Base-by-base conservation (phyloP, 1,140 invertebrate genomes). In the Drosophila nasuta region DNA sequence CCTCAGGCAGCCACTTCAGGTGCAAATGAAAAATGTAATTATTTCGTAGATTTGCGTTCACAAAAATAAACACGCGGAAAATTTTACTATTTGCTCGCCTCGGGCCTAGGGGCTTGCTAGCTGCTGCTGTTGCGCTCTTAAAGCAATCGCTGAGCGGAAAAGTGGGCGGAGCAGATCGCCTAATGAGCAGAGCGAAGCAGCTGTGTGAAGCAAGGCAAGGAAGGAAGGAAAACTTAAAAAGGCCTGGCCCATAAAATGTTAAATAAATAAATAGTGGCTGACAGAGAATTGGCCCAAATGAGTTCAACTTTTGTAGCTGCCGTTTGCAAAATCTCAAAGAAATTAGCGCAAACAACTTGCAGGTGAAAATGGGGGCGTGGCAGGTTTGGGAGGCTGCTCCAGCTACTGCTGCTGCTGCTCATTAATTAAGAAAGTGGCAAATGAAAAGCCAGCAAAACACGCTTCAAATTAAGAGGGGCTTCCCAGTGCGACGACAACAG, bases 1-100 rank as follows among this genome's bases (percentile, higher is more conserved):
- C 69, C 35, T 45, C 58, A 30, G 58, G 75, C 43, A 64, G 64
- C 81, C 85, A 89, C 81, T 89, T 89, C 75, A 85, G 85, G 85
- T 89, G 85, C 79, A 89, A 82, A 89, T 85, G 85, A 89, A 89
- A 89, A 89, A 89, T 89, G 86, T 89, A 89, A 89, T 89, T 89
- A 89, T 89, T 85, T 89, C 75, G 71, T 90, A 89, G 85, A 89
- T 89, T 88, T 89, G 78, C 71, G 71, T 68, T 72, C 45, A 74
- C 56, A 75, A 87, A 87, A 87, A 88, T 82, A 88, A 87, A 87
- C 72, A 88, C 72, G 79, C 80, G 79, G 82, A 79, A 77, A 72
- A 74, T 79, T 71, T 60, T 20, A 81, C 71, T 85, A 76, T 89
- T 89, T 85, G 62, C 65, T 52, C 20, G 63, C 70, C 75, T 57